Base-by-base conservation (phyloP, 2,888 invertebrate species). In the Hymenopus coronatus region DNA sequence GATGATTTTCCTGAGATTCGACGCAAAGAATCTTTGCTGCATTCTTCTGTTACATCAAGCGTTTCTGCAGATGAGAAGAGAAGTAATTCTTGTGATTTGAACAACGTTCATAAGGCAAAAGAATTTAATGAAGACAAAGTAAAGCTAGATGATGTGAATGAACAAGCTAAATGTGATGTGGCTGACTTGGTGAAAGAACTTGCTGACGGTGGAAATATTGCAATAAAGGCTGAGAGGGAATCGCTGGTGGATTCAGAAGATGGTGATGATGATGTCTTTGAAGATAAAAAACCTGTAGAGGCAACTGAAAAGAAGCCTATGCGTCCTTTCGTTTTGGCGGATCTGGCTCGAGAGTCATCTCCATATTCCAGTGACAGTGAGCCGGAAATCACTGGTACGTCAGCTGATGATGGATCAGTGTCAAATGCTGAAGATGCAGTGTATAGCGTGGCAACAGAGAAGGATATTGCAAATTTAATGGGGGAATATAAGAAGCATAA, bases 401-500 rank as follows among this genome's bases (percentile, higher is more conserved):
- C 28, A 33, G 30, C 82, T 27, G 91, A 91, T 12, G 91, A 91
- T 25, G 91, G 91, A 27, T 91, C 91, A 0, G 91, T 91, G 33
- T 91, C 90, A 4, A 90, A 46, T 27, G 82, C 40, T 14, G 89
- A 84, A 30, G 89, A 89, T 81, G 86, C 87, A 9, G 84, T 87
- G 25, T 94, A 94, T 91, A 92, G 92, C 20, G 92, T 94, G 27
- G 93, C 94, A 81, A 94, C 94, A 9, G 93, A 94, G 89, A 92
- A 93, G 89, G 93, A 94, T 90, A 93, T 94, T 85, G 93, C 93
- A 90, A 92, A 92, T 82, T 92, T 95, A 90, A 93, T 95, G 93
- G 93, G 93, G 33, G 94, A 95, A 91, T 95, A 95, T 91, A 94
- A 94, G 91, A 93, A 93, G 90, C 93, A 94, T 88, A 95, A 95